These are phyloP conservation scores for Neodontobutis hainanensis DNA, from an alignment of 2,113 vertebrate genomes.

Conservation along the genomic window DNA sequence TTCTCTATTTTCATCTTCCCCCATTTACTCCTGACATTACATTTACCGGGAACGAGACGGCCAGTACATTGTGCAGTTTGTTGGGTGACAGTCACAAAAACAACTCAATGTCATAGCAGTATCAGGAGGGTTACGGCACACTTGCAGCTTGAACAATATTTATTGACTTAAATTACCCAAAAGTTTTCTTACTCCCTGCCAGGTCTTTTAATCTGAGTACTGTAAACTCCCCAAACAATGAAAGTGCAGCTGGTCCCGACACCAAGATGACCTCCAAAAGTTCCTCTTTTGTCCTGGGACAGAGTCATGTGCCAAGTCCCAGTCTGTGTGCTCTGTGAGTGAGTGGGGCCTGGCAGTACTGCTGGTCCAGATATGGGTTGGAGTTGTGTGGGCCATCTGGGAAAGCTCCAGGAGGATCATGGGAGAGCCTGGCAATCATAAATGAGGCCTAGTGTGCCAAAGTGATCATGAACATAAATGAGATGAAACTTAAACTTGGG, in stretches of 20 bases:
- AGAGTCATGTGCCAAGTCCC: slow-evolving; percentile 71
- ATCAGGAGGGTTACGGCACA: too few species aligned
- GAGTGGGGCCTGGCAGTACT: slow-evolving; percentile 62
- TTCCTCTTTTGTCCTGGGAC: slow-evolving; percentile 71
- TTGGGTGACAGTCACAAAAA: background rate
- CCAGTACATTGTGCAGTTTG: background rate
- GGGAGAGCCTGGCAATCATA: slow-evolving; percentile 60
- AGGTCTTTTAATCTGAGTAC: slow-evolving; percentile 10
- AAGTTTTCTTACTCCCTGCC: background rate
- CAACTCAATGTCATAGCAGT: too few species aligned
- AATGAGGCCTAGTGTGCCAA: slow-evolving; percentile 39
- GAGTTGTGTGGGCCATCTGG: slow-evolving; percentile 79
- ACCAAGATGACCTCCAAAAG: slow-evolving; percentile 76
- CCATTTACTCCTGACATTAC: slow-evolving; percentile 41
- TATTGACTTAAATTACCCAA: background rate
- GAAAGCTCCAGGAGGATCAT: slow-evolving; percentile 77
- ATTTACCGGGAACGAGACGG: slow-evolving; percentile 13
- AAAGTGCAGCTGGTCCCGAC: slow-evolving; percentile 60
- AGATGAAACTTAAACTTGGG: background rate
- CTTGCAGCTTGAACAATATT: background rate
- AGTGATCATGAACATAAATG: slow-evolving; percentile 55
- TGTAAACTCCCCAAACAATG: slow-evolving; percentile 2
- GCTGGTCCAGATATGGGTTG: slow-evolving; percentile 64
- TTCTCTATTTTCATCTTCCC: slow-evolving; percentile 39
- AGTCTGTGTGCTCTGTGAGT: slow-evolving; percentile 65